Conservation (phyloP, 92 coral and sea anemone genomes). For the Phenganax stokvisi region DNA sequence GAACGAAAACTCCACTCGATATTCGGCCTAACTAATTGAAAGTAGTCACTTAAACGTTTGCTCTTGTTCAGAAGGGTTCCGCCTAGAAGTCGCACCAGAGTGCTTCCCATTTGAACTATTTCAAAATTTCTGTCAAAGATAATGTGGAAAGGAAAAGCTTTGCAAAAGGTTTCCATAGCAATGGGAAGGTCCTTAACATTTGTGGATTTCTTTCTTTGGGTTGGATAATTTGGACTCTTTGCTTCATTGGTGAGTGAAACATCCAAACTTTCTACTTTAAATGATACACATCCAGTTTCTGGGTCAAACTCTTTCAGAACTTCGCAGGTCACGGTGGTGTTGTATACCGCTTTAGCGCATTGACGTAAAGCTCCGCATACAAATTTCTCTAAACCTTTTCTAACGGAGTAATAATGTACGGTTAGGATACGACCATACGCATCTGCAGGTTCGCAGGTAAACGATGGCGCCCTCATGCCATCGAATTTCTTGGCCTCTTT, state of each 20-base stretch:
- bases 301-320: constrained; percentile 30
- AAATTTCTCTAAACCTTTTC: constrained; percentile 33
- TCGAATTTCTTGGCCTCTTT: constrained; percentile 28
- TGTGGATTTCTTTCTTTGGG: constrained; percentile 15
- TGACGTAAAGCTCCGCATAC: constrained; percentile 32
- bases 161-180: constrained; percentile 46
- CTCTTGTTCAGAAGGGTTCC: constrained; percentile 49
- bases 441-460: constrained; percentile 35
- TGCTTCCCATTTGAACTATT: constrained; percentile 68
- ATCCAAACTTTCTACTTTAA: constrained; percentile 22
- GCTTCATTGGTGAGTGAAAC: neutral
- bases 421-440: neutral
- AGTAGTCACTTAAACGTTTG: constrained; percentile 50
- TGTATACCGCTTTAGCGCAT: constrained; percentile 22
- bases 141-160: constrained; percentile 39
- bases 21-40: constrained; percentile 60
- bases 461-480: constrained; percentile 35
- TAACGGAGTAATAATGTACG: constrained; percentile 26
- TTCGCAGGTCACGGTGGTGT: constrained; percentile 17
- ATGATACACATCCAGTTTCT: constrained; percentile 29
- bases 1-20: constrained; percentile 56
- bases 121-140: constrained; percentile 41
- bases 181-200: constrained; percentile 52
- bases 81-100: constrained; percentile 68
- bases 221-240: neutral